These are phyloP conservation scores for Cladopsammia gracilis DNA, from an alignment of 64 coral and sea anemone genomes.

Conservation along the genomic window DNA sequence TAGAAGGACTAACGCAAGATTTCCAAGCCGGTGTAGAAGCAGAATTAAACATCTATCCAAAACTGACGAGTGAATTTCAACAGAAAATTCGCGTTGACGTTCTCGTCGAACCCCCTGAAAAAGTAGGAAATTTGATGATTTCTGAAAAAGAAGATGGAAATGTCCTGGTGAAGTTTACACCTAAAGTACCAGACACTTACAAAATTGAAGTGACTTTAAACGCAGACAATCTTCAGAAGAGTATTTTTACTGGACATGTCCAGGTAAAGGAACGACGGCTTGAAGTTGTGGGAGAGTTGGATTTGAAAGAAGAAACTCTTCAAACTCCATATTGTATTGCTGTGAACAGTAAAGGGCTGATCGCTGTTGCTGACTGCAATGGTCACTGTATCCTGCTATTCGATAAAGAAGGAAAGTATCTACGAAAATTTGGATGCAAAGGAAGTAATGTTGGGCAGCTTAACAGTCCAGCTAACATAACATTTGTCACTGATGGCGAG, in stretches of 20 bases:
- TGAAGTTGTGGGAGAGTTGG: background rate
- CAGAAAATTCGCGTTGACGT: too few species aligned
- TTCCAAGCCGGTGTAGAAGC: too few species aligned
- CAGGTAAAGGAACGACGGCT: background rate
- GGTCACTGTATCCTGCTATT: background rate
- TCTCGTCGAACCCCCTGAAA: background rate
- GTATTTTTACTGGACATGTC: background rate
- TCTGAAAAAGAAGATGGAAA: too few species aligned
- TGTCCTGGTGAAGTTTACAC: background rate
- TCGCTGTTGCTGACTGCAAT: background rate
- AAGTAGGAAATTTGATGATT: background rate
- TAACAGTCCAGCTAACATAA: background rate
- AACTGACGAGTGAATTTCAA: too few species aligned
- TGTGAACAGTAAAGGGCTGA: constrained; percentile 9
- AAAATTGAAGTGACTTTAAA: background rate
- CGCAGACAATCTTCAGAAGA: background rate
- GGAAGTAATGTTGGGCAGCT: background rate
- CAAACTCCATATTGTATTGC: background rate
- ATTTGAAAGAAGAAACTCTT: background rate
- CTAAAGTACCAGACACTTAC: background rate
- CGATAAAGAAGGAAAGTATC: constrained; percentile 1
- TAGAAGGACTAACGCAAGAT: too few species aligned
- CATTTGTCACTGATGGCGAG: constrained; percentile 28
- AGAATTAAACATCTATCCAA: too few species aligned
- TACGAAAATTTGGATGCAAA: background rate